These are phyloP conservation scores for Alsophila aescularia DNA, from an alignment of 2,888 invertebrate species.

Conservation along the genomic window DNA sequence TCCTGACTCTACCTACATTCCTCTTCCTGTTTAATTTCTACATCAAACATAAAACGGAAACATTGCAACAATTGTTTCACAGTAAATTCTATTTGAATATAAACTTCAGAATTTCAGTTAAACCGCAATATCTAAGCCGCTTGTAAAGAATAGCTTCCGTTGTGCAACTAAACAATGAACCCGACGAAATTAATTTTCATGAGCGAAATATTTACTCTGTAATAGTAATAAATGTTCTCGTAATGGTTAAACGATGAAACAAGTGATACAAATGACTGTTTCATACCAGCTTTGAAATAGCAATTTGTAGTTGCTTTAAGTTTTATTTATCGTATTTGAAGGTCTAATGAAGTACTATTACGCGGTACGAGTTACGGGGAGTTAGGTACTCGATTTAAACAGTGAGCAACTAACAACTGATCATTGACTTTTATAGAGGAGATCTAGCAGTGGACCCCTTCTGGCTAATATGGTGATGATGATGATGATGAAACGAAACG, in stretches of 20 bases:
- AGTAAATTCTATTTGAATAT: slow-evolving; percentile 18
- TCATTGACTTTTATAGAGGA: too few species aligned
- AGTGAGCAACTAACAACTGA: too few species aligned
- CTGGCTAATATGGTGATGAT: too few species aligned
- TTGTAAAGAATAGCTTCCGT: not conserved
- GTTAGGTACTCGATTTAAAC: too few species aligned
- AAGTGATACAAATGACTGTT: slow-evolving; percentile 61
- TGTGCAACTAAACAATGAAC: slow-evolving; percentile 23
- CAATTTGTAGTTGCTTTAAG: slow-evolving; percentile 56
- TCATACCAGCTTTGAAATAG: slow-evolving; percentile 37
- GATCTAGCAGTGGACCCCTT: too few species aligned
- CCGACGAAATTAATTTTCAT: slow-evolving; percentile 19
- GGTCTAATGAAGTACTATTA: not conserved
- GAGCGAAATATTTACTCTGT: slow-evolving; percentile 9
- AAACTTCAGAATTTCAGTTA: slow-evolving; percentile 2
- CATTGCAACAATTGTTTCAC: slow-evolving; percentile 33
- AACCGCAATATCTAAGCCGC: slow-evolving; percentile 1
- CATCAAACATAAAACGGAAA: slow-evolving; percentile 54
- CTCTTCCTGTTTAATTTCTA: slow-evolving; percentile 70
- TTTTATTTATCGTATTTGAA: slow-evolving; percentile 10
- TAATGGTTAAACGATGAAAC: slow-evolving; percentile 27
- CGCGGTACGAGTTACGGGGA: too few species aligned
- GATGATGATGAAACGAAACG: too few species aligned
- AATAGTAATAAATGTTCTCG: slow-evolving; percentile 18
- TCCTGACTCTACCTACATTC: slow-evolving; percentile 61